A percentile compares a stretch with the other conserved stretches of the same genome.
Conservation (phyloP, 1,140 invertebrate species). For the Telenomus remus region DNA sequence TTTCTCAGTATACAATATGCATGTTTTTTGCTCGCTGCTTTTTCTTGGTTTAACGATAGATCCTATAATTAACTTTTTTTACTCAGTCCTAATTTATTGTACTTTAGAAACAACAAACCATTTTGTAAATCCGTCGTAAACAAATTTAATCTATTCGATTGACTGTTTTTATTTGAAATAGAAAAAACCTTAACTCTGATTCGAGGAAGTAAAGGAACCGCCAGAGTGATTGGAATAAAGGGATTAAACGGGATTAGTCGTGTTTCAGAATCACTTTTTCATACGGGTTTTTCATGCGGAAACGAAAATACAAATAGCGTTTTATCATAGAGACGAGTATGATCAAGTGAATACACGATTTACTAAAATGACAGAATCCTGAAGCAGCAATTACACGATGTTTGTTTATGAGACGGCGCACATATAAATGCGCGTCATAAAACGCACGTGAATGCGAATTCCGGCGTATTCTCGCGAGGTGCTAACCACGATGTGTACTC, state of each 20-base stretch:
- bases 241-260: slow-evolving; percentile 1
- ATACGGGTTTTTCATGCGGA: background rate
- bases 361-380: slow-evolving; percentile 22
- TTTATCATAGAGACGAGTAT: slow-evolving; percentile 17
- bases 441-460: slow-evolving; percentile 26
- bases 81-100: background rate
- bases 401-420: slow-evolving; percentile 17
- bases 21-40: background rate
- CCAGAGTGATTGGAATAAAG: background rate
- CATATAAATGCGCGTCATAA: slow-evolving; percentile 43
- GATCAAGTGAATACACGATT: slow-evolving; percentile 26
- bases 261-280: slow-evolving; percentile 12
- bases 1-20: slow-evolving; percentile 2
- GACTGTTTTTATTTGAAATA: too few relatives aligned
- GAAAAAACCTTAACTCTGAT: too few relatives aligned
- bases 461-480: slow-evolving; percentile 9
- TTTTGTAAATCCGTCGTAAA: background rate
- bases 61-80: too few relatives aligned
- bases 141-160: background rate
- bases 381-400: slow-evolving; percentile 19
- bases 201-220: too few relatives aligned
- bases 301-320: slow-evolving; percentile 7
- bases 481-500: slow-evolving; percentile 7
- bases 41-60: background rate
- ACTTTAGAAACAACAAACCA: background rate